Percentiles rank a stretch among this genome's conserved stretches.
These are phyloP conservation scores for Gavia stellata DNA, from an alignment of 2,113 vertebrate species.

Conservation along the genomic window DNA sequence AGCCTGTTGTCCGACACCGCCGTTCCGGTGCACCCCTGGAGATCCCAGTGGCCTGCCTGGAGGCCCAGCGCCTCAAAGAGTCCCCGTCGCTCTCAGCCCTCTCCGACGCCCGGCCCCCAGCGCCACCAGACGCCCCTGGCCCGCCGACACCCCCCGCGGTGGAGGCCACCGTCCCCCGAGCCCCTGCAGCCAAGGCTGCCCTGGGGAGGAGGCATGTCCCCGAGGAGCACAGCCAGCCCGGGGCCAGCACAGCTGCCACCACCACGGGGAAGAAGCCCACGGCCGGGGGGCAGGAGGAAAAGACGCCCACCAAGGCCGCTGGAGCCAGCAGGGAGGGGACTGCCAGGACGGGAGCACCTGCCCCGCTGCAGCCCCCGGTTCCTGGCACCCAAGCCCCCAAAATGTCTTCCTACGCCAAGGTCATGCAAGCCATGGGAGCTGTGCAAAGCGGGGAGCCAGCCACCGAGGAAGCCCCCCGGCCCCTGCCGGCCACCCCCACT, in stretches of 20 bases:
- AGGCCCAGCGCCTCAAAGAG: slow-evolving; percentile 84
- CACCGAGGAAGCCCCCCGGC: not conserved
- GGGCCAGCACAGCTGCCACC: not conserved
- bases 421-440: slow-evolving; percentile 83
- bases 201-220: not conserved
- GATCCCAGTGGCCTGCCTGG: slow-evolving; percentile 85
- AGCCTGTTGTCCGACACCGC: slow-evolving; percentile 86
- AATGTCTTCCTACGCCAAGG: slow-evolving; percentile 83
- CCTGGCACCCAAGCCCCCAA: not conserved
- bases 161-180: not conserved
- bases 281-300: not conserved
- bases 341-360: not conserved
- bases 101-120: slow-evolving; percentile 79
- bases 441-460: not conserved
- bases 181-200: not conserved
- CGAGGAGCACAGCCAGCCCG: not conserved
- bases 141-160: slow-evolving; percentile 51
- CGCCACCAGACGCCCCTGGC: slow-evolving; percentile 48
- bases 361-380: not conserved
- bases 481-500: not conserved
- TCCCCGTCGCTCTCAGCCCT: slow-evolving; percentile 91
- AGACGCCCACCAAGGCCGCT: not conserved
- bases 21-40: slow-evolving; percentile 90
- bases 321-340: not conserved
- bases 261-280: not conserved